Conservation (phyloP, 2,888 invertebrate genomes). For the Drosophila flavopinicola region DNA sequence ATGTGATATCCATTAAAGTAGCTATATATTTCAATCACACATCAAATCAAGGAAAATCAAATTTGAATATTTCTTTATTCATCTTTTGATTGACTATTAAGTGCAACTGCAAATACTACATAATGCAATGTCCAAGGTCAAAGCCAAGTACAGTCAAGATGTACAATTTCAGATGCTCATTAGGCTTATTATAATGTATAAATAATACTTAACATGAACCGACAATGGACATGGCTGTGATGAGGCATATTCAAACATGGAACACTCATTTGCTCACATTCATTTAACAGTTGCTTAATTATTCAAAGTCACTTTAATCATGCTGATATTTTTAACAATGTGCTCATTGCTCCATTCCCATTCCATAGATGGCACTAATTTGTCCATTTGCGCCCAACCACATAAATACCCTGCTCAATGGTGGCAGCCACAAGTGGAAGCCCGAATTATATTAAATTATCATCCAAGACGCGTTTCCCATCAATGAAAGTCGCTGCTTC, state of each 20-base stretch:
- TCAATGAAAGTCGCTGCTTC: too few species aligned
- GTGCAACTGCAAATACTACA: neutral
- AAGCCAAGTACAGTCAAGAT: neutral
- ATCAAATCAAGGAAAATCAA: too few species aligned
- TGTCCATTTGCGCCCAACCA: slow-evolving; percentile 48
- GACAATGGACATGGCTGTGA: slow-evolving; percentile 15
- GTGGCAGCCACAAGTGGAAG: slow-evolving; percentile 59
- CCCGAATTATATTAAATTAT: slow-evolving; percentile 47
- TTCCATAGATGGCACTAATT: slow-evolving; percentile 54
- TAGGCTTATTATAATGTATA: slow-evolving; percentile 2
- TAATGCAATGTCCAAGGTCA: slow-evolving; percentile 7
- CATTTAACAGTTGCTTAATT: slow-evolving; percentile 57
- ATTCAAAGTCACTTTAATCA: slow-evolving; percentile 77
- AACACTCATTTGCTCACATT: slow-evolving; percentile 7
- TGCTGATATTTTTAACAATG: slow-evolving; percentile 75
- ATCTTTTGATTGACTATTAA: too few species aligned
- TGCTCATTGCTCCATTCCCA: slow-evolving; percentile 53
- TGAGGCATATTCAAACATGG: neutral
- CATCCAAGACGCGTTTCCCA: slow-evolving; percentile 53
- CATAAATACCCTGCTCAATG: slow-evolving; percentile 1
- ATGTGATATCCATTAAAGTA: too few species aligned
- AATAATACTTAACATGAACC: slow-evolving; percentile 19
- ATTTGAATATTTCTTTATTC: too few species aligned
- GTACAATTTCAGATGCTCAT: neutral
- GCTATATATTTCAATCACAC: too few species aligned